phyloP scores from a whole-genome alignment of 2,888 invertebrate species.

The Argyra leucocephala region DNA sequence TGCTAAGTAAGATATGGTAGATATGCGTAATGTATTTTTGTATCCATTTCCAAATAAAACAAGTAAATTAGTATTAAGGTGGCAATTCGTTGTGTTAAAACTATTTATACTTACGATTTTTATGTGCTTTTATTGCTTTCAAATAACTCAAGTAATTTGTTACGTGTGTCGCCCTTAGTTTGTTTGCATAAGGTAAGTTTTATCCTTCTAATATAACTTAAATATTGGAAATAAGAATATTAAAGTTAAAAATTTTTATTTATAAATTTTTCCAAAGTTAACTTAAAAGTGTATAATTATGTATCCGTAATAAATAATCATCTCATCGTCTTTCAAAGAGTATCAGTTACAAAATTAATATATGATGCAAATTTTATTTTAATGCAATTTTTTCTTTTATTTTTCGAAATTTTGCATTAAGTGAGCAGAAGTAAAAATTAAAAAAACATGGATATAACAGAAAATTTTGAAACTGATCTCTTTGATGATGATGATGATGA shows the following conservation, averaged over 20 bases:
- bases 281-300: neutral
- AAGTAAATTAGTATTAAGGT: too few relatives aligned
- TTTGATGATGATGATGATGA: neutral
- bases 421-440: neutral
- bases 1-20: too few relatives aligned
- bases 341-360: neutral
- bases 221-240: too few relatives aligned
- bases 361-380: neutral
- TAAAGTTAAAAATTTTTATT: too few relatives aligned
- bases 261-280: neutral
- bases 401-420: neutral
- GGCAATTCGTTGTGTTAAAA: too few relatives aligned
- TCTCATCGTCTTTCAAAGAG: constrained; percentile 1
- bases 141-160: too few relatives aligned
- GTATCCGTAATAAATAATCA: neutral
- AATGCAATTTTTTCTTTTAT: neutral
- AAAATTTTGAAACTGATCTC: constrained; percentile 4
- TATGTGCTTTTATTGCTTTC: neutral
- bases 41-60: too few relatives aligned
- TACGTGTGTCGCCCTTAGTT: too few relatives aligned
- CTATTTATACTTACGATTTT: neutral
- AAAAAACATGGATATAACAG: neutral
- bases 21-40: too few relatives aligned
- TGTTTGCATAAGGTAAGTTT: neutral
- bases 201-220: too few relatives aligned